phyloP scores from a whole-genome alignment of 2,113 vertebrate species.

The Chlorodrepanis virens region DNA sequence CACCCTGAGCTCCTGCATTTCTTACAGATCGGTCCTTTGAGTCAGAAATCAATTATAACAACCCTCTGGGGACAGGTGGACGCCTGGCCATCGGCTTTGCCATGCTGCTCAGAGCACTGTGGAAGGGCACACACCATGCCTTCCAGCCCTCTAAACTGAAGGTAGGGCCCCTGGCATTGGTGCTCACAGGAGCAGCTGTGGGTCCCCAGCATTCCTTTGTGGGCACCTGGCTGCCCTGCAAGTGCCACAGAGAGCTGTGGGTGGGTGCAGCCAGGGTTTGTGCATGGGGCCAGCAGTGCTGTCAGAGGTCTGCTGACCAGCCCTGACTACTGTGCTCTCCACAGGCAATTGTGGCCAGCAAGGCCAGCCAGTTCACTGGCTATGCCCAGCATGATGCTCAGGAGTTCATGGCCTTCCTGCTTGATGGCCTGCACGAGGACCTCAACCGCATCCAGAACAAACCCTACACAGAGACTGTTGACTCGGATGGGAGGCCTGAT shows the following conservation, averaged over 20 bases:
- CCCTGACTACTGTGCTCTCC: neutral
- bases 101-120: slow-evolving; percentile 89
- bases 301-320: neutral
- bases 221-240: neutral
- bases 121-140: slow-evolving; percentile 97
- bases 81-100: slow-evolving; percentile 94
- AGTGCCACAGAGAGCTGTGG: neutral
- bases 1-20: neutral
- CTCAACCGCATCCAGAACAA: slow-evolving; percentile 98
- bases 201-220: neutral
- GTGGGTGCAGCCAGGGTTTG: neutral
- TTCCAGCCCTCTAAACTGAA: slow-evolving; percentile 98
- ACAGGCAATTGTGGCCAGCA: slow-evolving; percentile 95
- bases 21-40: slow-evolving; percentile 90
- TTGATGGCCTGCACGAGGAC: slow-evolving; percentile 97
- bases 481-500: slow-evolving; percentile 92
- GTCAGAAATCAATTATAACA: slow-evolving; percentile 94
- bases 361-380: slow-evolving; percentile 98
- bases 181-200: neutral
- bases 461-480: slow-evolving; percentile 95
- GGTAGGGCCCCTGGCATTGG: slow-evolving; percentile 64
- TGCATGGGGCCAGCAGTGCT: neutral
- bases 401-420: slow-evolving; percentile 98
- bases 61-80: slow-evolving; percentile 92
- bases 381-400: slow-evolving; percentile 97